Base-by-base conservation (phyloP, 2,888 invertebrate species). In the Hypomecis punctinalis region DNA sequence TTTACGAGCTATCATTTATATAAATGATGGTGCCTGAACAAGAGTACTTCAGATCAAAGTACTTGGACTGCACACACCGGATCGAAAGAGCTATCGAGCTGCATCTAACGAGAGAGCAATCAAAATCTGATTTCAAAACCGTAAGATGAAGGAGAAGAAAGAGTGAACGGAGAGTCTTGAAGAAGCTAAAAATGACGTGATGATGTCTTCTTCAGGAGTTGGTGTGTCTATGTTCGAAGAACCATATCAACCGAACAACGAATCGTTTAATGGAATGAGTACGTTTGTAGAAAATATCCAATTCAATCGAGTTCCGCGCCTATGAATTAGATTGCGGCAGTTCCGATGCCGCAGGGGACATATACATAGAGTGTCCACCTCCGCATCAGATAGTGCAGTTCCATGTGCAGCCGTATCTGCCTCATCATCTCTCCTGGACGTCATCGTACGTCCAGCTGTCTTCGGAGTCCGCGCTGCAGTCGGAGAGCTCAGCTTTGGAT, bases 101-200 rank as follows among this genome's bases (percentile, higher is more conserved):
- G 0, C 69, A 64, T 0, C 66, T 89, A 85, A 85, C 55, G 89
- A 90, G 63, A 80, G 86, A 1, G 86, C 84, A 0, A 96, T 97
- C 53, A 97, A 97, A 82, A 96, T 97, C 45, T 97, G 97, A 97
- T 97, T 97, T 81, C 97, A 97, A 78, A 97, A 97, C 80, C 91
- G 96, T 0, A 89, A 97, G 0, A 97, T 97, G 97, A 96, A 96
- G 70, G 93, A 90, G 76, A 96, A 96, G 80, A 96, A 95, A 76
- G 95, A 95, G 66, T 47, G 39, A 45, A 75, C 81, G 3, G 89
- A 89, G 59, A 74, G 73, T 63, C 60, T 78, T 0, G 86, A 86
- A 59, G 84, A n/a, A n/a, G n/a, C n/a, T n/a, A n/a, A 84, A 23
- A 85, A 87, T 66, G 86, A 84, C 42, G 76, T 81, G 0, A 83